Evolutionary conservation across 2,888 invertebrate genomes (phyloP).

Genomic region (Melieria picta): DNA sequence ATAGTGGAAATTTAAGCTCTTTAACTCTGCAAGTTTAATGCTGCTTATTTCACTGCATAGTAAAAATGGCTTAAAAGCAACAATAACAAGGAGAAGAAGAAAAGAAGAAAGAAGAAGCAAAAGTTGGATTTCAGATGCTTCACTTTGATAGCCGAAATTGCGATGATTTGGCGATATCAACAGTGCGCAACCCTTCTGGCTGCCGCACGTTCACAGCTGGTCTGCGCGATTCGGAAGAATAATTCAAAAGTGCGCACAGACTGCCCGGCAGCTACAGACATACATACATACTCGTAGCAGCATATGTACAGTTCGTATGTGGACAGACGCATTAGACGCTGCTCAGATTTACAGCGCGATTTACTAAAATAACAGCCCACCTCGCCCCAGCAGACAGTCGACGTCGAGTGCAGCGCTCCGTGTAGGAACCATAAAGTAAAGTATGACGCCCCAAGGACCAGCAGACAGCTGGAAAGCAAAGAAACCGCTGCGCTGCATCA

Average conservation of each 20-base stretch:
- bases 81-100: neutral
- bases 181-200: slow-evolving; percentile 1
- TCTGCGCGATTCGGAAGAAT: neutral
- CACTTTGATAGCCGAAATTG: slow-evolving; percentile 29
- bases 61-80: neutral
- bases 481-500: neutral
- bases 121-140: slow-evolving; percentile 1
- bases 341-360: slow-evolving; percentile 11
- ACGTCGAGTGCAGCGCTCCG: too few species aligned
- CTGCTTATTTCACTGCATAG: neutral
- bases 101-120: too few species aligned
- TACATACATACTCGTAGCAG: neutral
- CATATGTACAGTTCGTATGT: neutral
- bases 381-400: too few species aligned
- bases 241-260: neutral
- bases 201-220: too few species aligned
- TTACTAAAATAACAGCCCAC: slow-evolving; percentile 20
- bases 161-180: slow-evolving; percentile 33
- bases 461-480: neutral
- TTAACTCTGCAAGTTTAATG: neutral
- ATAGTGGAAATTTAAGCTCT: too few species aligned
- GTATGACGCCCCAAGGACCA: neutral
- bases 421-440: too few species aligned
- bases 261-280: neutral
- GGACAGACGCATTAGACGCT: neutral